These are phyloP conservation scores for Sinocyclocheilus anshuiensis DNA, from an alignment of 2,113 vertebrate genomes.

Conservation along the genomic window DNA sequence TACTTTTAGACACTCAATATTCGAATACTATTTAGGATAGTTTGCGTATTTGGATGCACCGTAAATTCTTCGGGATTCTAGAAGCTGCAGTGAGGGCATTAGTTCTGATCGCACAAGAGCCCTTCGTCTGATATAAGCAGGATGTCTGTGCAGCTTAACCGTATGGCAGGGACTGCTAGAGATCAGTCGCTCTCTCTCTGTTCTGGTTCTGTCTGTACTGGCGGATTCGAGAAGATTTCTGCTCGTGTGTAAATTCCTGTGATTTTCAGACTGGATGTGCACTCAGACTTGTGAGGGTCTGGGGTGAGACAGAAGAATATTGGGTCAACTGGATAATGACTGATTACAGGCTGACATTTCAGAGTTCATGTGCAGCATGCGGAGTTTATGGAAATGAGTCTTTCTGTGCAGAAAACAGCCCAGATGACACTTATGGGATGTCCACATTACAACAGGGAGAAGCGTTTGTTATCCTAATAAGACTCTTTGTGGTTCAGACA, in stretches of 20 bases:
- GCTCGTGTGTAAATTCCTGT: neutral
- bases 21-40: neutral
- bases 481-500: constrained; percentile 1
- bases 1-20: no score
- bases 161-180: neutral
- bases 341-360: constrained; percentile 36
- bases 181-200: neutral
- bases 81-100: neutral
- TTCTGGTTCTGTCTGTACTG: neutral
- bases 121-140: neutral
- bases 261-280: neutral
- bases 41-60: neutral
- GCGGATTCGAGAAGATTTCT: neutral
- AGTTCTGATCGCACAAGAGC: constrained; percentile 3
- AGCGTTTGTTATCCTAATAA: constrained; percentile 3
- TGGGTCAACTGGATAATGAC: constrained; percentile 5
- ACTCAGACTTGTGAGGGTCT: neutral
- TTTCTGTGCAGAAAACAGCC: neutral
- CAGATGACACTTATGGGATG: neutral
- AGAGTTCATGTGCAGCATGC: neutral
- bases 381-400: neutral
- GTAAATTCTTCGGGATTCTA: neutral
- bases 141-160: neutral
- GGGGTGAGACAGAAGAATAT: neutral
- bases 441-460: neutral